Percentiles rank a stretch among this genome's conserved stretches.
Conservation (phyloP, 2,888 invertebrate genomes). For the Ectobius pallidus region DNA sequence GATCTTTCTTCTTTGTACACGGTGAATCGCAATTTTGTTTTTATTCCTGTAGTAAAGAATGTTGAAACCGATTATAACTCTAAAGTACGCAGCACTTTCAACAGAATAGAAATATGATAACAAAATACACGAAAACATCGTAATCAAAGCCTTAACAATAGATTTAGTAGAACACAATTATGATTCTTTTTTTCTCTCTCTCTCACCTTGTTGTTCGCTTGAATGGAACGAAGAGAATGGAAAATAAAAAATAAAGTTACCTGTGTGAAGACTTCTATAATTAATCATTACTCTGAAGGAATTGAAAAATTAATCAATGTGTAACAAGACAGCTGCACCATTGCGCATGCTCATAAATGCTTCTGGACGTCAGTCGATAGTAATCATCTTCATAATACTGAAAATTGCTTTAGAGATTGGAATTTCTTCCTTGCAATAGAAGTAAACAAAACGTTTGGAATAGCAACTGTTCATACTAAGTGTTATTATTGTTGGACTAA, state of each 20-base stretch:
- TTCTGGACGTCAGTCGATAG: no score
- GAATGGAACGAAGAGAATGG: slow-evolving; percentile 3
- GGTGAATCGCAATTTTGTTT: slow-evolving; percentile 5
- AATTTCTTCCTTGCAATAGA: no score
- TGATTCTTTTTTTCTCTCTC: slow-evolving; percentile 16
- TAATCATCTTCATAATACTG: no score
- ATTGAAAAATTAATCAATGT: slow-evolving; percentile 45
- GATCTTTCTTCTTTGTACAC: no score
- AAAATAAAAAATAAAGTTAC: slow-evolving; percentile 9
- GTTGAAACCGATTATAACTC: neutral
- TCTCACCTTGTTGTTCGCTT: neutral
- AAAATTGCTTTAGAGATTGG: no score
- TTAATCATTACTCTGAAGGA: slow-evolving; percentile 28
- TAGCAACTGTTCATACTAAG: no score
- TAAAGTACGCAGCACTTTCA: neutral
- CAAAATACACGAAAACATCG: slow-evolving; percentile 30
- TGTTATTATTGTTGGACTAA: no score
- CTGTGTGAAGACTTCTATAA: slow-evolving; percentile 16
- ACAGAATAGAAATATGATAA: slow-evolving; percentile 27
- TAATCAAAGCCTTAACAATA: slow-evolving; percentile 28
- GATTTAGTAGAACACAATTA: slow-evolving; percentile 28
- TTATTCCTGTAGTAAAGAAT: neutral
- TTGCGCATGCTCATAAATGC: neutral
- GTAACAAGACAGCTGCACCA: slow-evolving; percentile 42
- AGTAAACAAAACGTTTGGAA: no score